phyloP scores from a whole-genome alignment of 2,888 invertebrate species.

The Caenorhabditis japonica region DNA sequence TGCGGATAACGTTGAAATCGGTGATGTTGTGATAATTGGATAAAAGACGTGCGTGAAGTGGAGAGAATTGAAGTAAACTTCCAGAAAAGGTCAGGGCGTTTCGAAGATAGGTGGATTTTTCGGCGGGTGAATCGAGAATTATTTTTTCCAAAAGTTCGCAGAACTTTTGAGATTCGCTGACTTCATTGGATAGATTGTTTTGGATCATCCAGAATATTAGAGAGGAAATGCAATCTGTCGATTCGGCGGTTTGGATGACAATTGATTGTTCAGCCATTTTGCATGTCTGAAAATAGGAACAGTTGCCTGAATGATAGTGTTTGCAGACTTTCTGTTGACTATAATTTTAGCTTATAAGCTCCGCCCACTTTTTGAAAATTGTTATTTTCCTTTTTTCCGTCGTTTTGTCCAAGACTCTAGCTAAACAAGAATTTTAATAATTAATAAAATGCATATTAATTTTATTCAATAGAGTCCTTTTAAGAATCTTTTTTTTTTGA shows the following conservation, averaged over 20 bases:
- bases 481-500: too few relatives aligned
- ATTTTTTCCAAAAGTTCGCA: background rate
- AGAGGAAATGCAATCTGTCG: slow-evolving; percentile 7
- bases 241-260: slow-evolving; percentile 7
- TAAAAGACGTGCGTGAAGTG: slow-evolving; percentile 6
- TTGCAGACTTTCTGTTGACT: too few relatives aligned
- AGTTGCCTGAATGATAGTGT: too few relatives aligned
- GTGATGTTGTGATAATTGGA: background rate
- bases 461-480: too few relatives aligned
- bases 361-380: too few relatives aligned
- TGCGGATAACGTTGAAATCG: slow-evolving; percentile 16
- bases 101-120: background rate
- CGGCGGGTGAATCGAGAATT: slow-evolving; percentile 4
- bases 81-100: slow-evolving; percentile 12
- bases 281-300: slow-evolving; percentile 23
- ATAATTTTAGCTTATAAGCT: too few relatives aligned
- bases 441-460: too few relatives aligned
- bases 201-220: slow-evolving; percentile 43
- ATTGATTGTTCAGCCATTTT: slow-evolving; percentile 26
- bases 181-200: slow-evolving; percentile 4
- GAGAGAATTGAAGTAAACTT: slow-evolving; percentile 8
- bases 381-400: too few relatives aligned
- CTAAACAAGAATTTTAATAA: too few relatives aligned
- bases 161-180: background rate
- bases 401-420: too few relatives aligned